A percentile compares a stretch with the other conserved stretches of the same genome.
phyloP scores from a whole-genome alignment of 2,888 invertebrate species.

The Mantis religiosa region DNA sequence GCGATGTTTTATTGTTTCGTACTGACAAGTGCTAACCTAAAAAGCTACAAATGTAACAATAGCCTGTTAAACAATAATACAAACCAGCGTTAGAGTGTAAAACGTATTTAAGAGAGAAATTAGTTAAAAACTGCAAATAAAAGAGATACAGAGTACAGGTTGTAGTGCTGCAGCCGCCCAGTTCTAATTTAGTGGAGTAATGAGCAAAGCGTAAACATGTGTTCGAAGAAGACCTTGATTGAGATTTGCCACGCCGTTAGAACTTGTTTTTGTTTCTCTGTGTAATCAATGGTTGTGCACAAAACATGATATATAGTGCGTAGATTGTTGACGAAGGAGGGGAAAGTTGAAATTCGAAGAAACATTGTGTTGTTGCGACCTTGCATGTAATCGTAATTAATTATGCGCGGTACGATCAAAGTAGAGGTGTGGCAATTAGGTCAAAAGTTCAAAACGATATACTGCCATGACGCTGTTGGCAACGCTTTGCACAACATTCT shows the following conservation, averaged over 20 bases:
- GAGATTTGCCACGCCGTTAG: not conserved
- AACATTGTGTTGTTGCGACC: not conserved
- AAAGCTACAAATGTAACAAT: too few relatives aligned
- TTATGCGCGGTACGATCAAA: not conserved
- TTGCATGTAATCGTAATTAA: not conserved
- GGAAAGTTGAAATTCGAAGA: not conserved
- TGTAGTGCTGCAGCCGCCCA: too few relatives aligned
- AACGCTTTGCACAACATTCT: not conserved
- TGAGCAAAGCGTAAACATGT: not conserved
- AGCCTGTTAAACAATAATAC: too few relatives aligned
- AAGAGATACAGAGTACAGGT: too few relatives aligned
- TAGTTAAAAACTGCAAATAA: too few relatives aligned
- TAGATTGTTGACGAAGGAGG: not conserved
- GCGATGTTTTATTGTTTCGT: too few relatives aligned
- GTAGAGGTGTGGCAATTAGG: not conserved
- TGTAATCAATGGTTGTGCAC: not conserved
- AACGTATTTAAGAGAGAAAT: too few relatives aligned
- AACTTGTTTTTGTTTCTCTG: not conserved
- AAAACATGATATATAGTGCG: not conserved
- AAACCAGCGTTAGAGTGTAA: too few relatives aligned
- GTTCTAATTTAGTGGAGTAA: too few relatives aligned
- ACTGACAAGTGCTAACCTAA: too few relatives aligned
- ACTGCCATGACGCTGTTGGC: not conserved
- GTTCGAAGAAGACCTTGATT: not conserved
- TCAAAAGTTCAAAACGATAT: not conserved